phyloP scores from a whole-genome alignment of 2,888 invertebrate species.

The Lysandra coridon region DNA sequence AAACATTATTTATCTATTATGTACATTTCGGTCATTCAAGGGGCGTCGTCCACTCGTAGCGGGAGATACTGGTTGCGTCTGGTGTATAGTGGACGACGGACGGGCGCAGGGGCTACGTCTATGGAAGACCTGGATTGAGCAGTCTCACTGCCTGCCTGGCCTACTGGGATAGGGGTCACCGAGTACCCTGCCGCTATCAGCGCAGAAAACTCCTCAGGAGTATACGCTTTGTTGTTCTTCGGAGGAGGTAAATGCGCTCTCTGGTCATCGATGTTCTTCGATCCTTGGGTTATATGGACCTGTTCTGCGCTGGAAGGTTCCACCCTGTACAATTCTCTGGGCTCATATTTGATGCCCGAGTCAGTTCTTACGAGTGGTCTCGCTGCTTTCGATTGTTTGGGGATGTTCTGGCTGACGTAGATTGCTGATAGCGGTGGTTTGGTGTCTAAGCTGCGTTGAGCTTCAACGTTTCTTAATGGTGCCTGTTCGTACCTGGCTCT shows the following conservation, averaged over 20 bases:
- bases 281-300: slow-evolving; percentile 56
- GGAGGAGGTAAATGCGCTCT: slow-evolving; percentile 72
- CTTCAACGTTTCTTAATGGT: slow-evolving; percentile 51
- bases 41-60: slow-evolving; percentile 70
- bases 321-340: slow-evolving; percentile 44
- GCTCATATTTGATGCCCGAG: slow-evolving; percentile 44
- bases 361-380: slow-evolving; percentile 53
- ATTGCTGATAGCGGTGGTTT: slow-evolving; percentile 71
- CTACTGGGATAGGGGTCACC: slow-evolving; percentile 74
- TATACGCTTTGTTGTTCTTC: slow-evolving; percentile 74
- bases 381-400: slow-evolving; percentile 54
- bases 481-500: slow-evolving; percentile 59
- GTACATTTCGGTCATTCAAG: slow-evolving; percentile 62
- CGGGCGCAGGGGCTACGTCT: slow-evolving; percentile 52
- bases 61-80: slow-evolving; percentile 72
- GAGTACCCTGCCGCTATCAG: slow-evolving; percentile 74
- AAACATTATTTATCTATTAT: slow-evolving; percentile 59
- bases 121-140: slow-evolving; percentile 67
- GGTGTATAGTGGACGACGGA: slow-evolving; percentile 42
- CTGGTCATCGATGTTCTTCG: slow-evolving; percentile 63
- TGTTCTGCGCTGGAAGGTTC: slow-evolving; percentile 50
- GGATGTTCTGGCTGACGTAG: slow-evolving; percentile 68
- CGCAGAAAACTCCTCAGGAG: slow-evolving; percentile 75
- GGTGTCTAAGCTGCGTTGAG: slow-evolving; percentile 53
- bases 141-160: slow-evolving; percentile 53